phyloP scores from a whole-genome alignment of 2,797 vertebrate genomes.

The Threskiornis aethiopicus region DNA sequence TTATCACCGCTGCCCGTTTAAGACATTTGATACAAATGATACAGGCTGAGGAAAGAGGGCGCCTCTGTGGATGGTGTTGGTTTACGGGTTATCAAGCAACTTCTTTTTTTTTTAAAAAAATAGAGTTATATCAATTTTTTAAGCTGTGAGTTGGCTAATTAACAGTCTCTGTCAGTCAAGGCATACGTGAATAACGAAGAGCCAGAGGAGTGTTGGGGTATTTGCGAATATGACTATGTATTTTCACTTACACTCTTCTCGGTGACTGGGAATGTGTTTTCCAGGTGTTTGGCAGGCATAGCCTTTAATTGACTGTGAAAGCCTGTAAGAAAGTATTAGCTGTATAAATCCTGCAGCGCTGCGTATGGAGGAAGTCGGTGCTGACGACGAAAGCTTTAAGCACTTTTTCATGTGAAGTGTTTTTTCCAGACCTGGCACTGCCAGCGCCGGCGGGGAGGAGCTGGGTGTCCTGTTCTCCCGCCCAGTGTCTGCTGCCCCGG shows the following conservation, averaged over 20 bases:
- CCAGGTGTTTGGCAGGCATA: neutral
- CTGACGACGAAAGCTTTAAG: neutral
- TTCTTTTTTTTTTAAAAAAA: neutral
- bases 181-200: rapidly evolving
- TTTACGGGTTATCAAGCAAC: neutral
- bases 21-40: too few relatives aligned
- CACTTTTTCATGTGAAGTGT: too few relatives aligned
- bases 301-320: neutral
- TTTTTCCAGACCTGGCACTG: neutral
- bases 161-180: neutral
- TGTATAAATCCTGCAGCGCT: neutral
- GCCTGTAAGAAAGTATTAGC: neutral
- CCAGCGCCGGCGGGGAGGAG: rapidly evolving
- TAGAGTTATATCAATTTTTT: neutral
- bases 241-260: neutral
- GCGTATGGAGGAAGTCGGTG: rapidly evolving
- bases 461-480: neutral
- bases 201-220: too few relatives aligned
- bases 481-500: neutral
- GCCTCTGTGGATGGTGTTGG: neutral
- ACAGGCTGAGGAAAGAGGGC: neutral
- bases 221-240: rapidly evolving
- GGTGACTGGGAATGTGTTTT: neutral
- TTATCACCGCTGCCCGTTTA: rapidly evolving
- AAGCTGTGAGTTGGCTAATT: neutral